phyloP scores from a whole-genome alignment of 2,888 invertebrate genomes.

The Clostera curtula region DNA sequence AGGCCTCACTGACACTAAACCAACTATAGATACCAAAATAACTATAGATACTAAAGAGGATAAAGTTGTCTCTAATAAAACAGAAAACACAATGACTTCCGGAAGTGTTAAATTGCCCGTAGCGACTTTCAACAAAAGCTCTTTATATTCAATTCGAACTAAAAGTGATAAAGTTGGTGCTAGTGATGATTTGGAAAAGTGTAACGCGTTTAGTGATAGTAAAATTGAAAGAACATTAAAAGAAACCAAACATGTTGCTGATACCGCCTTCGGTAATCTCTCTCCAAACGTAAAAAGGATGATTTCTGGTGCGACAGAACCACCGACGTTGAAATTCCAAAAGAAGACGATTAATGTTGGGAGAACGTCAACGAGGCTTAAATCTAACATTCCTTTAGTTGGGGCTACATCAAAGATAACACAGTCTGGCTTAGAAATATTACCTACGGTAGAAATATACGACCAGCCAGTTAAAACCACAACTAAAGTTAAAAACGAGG shows the following conservation, averaged over 20 bases:
- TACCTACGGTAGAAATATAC: constrained; percentile 64
- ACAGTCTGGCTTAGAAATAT: constrained; percentile 62
- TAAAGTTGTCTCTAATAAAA: constrained; percentile 13
- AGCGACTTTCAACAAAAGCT: constrained; percentile 58
- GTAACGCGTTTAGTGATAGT: constrained; percentile 46
- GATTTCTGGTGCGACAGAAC: constrained; percentile 71
- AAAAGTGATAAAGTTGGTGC: constrained; percentile 59
- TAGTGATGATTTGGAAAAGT: constrained; percentile 38
- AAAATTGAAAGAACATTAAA: constrained; percentile 52
- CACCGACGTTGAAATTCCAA: constrained; percentile 56
- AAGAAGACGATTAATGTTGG: constrained; percentile 48
- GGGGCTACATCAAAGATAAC: constrained; percentile 70
- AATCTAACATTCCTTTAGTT: constrained; percentile 64
- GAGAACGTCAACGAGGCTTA: constrained; percentile 51
- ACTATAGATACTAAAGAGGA: constrained; percentile 29
- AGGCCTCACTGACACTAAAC: constrained; percentile 30
- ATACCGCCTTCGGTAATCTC: constrained; percentile 67
- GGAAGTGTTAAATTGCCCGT: constrained; percentile 61
- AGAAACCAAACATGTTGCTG: constrained; percentile 38
- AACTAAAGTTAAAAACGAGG: constrained; percentile 32
- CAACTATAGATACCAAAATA: constrained; percentile 27
- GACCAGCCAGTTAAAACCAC: constrained; percentile 50
- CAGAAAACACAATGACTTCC: constrained; percentile 49
- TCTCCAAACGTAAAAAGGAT: constrained; percentile 78
- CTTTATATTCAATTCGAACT: constrained; percentile 55